These are phyloP conservation scores for Gambusia affinis DNA, from an alignment of 2,113 vertebrate genomes.

Conservation along the genomic window DNA sequence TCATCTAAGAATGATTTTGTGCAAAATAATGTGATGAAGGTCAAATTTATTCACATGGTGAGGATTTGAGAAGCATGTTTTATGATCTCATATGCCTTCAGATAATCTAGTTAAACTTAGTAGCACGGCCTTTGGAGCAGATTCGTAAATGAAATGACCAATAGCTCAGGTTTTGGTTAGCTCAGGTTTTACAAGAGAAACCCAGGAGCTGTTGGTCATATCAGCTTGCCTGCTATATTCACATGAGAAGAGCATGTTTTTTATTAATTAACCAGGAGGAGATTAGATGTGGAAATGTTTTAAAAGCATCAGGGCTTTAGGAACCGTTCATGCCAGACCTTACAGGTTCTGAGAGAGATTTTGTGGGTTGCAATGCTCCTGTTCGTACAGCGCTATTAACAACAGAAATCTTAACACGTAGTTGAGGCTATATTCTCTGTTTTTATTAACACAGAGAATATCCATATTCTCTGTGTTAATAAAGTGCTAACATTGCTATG, in stretches of 20 bases:
- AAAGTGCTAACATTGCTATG: not conserved
- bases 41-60: no score
- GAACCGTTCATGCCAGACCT: not conserved
- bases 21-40: no score
- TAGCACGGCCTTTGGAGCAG: not conserved
- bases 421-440: not conserved
- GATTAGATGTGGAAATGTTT: slow-evolving; percentile 14
- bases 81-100: not conserved
- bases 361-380: not conserved
- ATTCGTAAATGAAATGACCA: slow-evolving; percentile 11
- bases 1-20: no score
- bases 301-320: slow-evolving; percentile 5
- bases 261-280: slow-evolving; percentile 13
- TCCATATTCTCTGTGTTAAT: not conserved
- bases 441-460: not conserved
- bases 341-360: not conserved
- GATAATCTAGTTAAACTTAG: not conserved
- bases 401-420: not conserved
- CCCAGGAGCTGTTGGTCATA: slow-evolving; percentile 9
- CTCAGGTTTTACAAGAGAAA: slow-evolving; percentile 46
- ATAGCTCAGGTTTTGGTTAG: no score
- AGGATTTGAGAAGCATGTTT: not conserved
- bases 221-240: slow-evolving; percentile 5
- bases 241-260: not conserved
- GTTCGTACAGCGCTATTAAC: not conserved